phyloP scores from a whole-genome alignment of 2,797 vertebrate genomes.

The Linurgus olivaceus region DNA sequence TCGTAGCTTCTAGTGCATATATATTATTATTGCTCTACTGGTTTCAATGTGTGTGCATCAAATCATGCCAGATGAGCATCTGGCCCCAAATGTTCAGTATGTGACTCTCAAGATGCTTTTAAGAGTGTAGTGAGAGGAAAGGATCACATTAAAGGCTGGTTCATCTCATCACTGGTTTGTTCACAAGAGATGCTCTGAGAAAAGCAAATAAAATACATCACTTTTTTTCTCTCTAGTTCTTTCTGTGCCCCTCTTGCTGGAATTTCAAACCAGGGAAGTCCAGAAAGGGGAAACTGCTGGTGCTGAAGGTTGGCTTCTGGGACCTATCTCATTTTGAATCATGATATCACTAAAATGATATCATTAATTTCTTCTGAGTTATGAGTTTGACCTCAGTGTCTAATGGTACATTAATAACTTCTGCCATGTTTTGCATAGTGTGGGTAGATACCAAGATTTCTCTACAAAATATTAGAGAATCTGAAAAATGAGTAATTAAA shows the following conservation, averaged over 20 bases:
- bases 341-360: neutral
- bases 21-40: neutral
- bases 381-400: neutral
- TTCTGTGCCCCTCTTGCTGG: neutral
- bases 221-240: neutral
- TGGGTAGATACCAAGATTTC: neutral
- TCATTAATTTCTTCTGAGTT: neutral
- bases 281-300: neutral
- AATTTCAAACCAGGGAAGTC: neutral
- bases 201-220: neutral
- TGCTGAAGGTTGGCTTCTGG: neutral
- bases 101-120: constrained; percentile 18
- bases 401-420: neutral
- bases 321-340: neutral
- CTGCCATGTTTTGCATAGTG: neutral
- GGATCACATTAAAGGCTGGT: neutral
- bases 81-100: constrained; percentile 7
- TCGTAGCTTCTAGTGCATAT: neutral
- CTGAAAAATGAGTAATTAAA: neutral
- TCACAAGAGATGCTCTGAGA: neutral
- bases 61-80: constrained; percentile 27
- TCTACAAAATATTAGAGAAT: neutral
- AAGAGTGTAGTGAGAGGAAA: neutral
- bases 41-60: neutral
- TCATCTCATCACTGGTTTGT: neutral